Conservation (phyloP, 2,113 vertebrate genomes). For the Canis aureus region DNA sequence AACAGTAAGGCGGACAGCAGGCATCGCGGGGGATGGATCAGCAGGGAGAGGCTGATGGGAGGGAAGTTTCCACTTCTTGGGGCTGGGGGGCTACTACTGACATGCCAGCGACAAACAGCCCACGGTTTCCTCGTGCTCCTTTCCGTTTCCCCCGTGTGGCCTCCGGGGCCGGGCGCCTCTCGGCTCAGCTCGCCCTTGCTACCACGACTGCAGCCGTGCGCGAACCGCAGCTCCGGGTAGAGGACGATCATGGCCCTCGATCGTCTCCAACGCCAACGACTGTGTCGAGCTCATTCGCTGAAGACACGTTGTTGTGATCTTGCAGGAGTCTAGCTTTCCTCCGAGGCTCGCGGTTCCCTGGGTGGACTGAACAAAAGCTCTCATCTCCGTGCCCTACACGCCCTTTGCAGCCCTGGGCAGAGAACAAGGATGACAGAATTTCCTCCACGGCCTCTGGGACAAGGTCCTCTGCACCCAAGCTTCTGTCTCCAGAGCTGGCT, state of each 20-base stretch:
- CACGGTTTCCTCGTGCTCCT: background rate
- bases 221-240: background rate
- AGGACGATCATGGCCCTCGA: background rate
- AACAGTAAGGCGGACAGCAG: background rate
- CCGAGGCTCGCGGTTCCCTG: background rate
- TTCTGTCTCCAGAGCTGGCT: background rate
- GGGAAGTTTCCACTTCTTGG: background rate
- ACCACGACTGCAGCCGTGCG: background rate
- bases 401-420: background rate
- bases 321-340: conserved; percentile 8
- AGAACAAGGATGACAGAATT: background rate
- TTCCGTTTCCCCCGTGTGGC: background rate
- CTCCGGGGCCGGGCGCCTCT: background rate
- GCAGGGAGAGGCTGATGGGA: background rate
- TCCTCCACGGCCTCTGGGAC: background rate
- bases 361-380: background rate
- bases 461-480: background rate
- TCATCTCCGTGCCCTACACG: background rate
- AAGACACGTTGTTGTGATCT: conserved; percentile 38
- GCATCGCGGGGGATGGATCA: background rate
- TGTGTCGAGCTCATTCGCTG: conserved; percentile 6
- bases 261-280: background rate
- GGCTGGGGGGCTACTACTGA: background rate
- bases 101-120: background rate
- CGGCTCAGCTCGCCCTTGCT: background rate